Evolutionary conservation across 2,113 vertebrate genomes (phyloP).

Genomic region (Chlorocebus sabaeus): DNA sequence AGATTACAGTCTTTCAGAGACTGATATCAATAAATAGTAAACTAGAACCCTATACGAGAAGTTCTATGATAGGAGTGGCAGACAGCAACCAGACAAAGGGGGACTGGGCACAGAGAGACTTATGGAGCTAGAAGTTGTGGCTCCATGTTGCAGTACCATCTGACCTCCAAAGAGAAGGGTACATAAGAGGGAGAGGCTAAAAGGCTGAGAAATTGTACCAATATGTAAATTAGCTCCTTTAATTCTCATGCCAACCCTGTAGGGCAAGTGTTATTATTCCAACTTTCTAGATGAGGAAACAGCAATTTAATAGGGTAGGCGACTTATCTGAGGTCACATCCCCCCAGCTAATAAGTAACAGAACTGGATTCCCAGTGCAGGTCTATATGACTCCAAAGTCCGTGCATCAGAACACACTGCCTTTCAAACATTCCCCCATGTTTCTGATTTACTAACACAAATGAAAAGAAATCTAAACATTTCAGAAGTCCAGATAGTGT

Average conservation of each 20-base stretch:
- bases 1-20: not conserved
- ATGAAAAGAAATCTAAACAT: slow-evolving; percentile 39
- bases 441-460: slow-evolving; percentile 41
- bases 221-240: not conserved
- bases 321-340: not conserved
- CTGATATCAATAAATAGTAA: slow-evolving; percentile 24
- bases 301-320: not conserved
- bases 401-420: not conserved
- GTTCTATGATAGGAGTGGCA: not conserved
- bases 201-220: not conserved
- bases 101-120: not conserved
- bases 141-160: not conserved
- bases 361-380: slow-evolving; percentile 29
- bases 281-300: slow-evolving; percentile 43
- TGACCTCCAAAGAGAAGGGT: not conserved
- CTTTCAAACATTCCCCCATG: not conserved
- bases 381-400: slow-evolving; percentile 54
- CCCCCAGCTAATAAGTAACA: slow-evolving; percentile 63
- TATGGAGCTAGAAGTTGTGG: not conserved
- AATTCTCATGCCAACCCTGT: not conserved
- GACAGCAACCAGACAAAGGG: not conserved
- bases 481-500: not conserved
- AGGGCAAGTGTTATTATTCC: not conserved
- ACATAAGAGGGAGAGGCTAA: not conserved
- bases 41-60: not conserved